Evolutionary conservation across 2,113 vertebrate genomes (phyloP).

Genomic region (Pimephales promelas): DNA sequence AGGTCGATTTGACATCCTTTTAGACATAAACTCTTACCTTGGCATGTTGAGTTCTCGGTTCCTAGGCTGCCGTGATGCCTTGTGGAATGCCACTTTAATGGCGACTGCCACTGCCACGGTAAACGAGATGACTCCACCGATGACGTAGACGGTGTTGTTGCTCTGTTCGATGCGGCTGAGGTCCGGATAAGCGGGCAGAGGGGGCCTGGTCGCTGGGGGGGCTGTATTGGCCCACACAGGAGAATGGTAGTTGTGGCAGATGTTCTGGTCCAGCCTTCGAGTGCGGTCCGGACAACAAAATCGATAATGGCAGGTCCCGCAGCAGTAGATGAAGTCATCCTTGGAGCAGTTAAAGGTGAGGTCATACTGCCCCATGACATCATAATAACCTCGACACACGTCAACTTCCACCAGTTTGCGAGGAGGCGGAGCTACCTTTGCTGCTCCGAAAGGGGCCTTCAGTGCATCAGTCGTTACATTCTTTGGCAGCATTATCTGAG

Average conservation of each 20-base stretch:
- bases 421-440: conserved; percentile 70
- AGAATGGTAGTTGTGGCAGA: conserved; percentile 85
- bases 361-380: conserved; percentile 93
- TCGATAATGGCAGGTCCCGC: conserved; percentile 90
- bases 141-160: conserved; percentile 88
- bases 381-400: conserved; percentile 87
- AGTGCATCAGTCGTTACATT: conserved; percentile 71
- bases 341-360: conserved; percentile 90
- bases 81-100: conserved; percentile 90
- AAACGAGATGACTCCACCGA: conserved; percentile 88
- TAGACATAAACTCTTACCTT: conserved; percentile 72
- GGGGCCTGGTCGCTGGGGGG: conserved; percentile 70
- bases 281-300: conserved; percentile 88
- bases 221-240: conserved; percentile 88
- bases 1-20: neutral
- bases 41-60: conserved; percentile 89
- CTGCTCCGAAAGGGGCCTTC: conserved; percentile 72
- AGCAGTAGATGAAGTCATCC: conserved; percentile 86
- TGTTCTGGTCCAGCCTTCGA: conserved; percentile 83
- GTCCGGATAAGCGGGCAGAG: conserved; percentile 72
- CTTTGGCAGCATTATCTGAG: conserved; percentile 77
- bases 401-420: conserved; percentile 78
- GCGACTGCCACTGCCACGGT: conserved; percentile 87
- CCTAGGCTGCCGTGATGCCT: conserved; percentile 85
- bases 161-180: conserved; percentile 73